Percentiles rank a stretch among this genome's conserved stretches.
Conservation (phyloP, 1,140 invertebrate genomes). For the Eriocheir sinensis region DNA sequence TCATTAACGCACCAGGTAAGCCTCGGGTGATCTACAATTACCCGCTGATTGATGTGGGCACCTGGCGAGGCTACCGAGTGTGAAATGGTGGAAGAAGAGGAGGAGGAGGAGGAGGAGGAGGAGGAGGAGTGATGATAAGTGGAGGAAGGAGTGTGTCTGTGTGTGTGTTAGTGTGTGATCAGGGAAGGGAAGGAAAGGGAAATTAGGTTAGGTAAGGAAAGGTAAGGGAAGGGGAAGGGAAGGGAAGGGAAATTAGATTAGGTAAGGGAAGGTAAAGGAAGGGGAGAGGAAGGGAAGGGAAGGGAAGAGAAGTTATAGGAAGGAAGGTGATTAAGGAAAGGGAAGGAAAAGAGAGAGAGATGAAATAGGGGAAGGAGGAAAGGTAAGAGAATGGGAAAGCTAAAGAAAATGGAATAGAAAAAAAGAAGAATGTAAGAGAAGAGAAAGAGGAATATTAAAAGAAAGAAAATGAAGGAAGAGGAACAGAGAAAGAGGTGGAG, state of each 20-base stretch:
- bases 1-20: neutral
- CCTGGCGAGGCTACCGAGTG: neutral
- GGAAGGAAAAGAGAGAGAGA: conserved; percentile 23
- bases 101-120: neutral
- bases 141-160: neutral
- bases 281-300: too few relatives aligned
- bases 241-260: neutral
- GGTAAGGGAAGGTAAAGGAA: neutral
- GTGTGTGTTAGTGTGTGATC: neutral
- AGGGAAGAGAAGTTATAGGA: too few relatives aligned
- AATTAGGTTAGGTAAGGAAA: neutral
- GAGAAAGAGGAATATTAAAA: neutral
- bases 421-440: conserved; percentile 8
- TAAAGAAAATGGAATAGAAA: too few relatives aligned
- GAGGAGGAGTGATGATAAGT: neutral
- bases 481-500: too few relatives aligned
- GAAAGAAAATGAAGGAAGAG: neutral
- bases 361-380: conserved; percentile 3
- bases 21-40: conserved; percentile 11
- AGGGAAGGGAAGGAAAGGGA: neutral
- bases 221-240: neutral
- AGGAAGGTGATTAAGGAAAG: neutral
- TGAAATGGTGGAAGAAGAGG: too few relatives aligned
- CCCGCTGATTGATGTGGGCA: neutral
- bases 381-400: too few relatives aligned